Evolutionary conservation across 1,140 invertebrate species (phyloP), one percentile per base, ranked within the genome.

Genomic region (Penaeus vannamei): DNA sequence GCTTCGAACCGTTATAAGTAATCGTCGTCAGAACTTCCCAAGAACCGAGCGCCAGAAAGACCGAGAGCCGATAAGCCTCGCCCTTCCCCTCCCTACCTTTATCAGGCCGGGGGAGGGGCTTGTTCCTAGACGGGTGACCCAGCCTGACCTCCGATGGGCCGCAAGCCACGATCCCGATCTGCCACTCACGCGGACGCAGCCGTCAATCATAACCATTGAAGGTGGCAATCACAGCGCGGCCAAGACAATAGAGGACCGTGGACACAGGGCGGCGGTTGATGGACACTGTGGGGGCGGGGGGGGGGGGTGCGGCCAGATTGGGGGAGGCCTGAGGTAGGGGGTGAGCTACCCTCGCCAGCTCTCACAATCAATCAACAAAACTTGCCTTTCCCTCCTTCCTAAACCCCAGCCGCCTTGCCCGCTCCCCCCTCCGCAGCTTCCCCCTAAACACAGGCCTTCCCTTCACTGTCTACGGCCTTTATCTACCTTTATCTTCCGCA

Each of bases 141-240:
- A n/a, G 46, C 79, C 79, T 59, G 46, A 81, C 79, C 79, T 59
- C 22, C 10, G 36, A 32, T 32, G n/a, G 79, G 79, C 79, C 10
- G 79, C 79, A n/a, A 19, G 36, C 79, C 79, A 59, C 19, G 46
- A 59, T 59, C 46, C 29, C 42, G 46, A 59, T 26, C 79, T 59
- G 79, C 79, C 79, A 59, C 29, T 81, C 79, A 81, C 42, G 42
- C n/a, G 79, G 46, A 46, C 7, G 46, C 79, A 32, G 79, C 79
- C 79, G 79, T 81, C 79, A 81, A 26, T 81, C 79, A 81, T 59
- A 81, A 20, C 79, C 79, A 81, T 53, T 53, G 79, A 81, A 59
- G 46, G 79, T n/a, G 46, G 79, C 79, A 81, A 81, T 81, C 46
- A 81, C 42, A n/a, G 7, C 12, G 42, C 77, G 46, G 46, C 46